Base-by-base conservation (phyloP, 2,888 invertebrate genomes). In the Drosophila eohydei region DNA sequence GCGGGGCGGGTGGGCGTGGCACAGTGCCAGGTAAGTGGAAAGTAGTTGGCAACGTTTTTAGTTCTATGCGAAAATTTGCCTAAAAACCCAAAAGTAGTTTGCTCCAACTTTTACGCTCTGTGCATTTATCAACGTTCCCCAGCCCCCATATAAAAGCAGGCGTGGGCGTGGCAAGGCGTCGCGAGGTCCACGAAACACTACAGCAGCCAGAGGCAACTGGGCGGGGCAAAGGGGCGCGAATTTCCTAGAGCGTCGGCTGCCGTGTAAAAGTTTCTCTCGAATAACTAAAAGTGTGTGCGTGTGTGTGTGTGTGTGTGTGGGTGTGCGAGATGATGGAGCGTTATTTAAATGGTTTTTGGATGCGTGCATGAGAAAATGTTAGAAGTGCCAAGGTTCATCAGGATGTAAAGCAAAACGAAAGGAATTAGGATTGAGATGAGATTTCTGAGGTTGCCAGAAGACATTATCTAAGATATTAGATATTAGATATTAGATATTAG, bases 21-120 rank as follows among this genome's bases (percentile, higher is more conserved):
- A 75, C 26, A 48, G 48, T 67, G 90, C 78, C 90, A 85, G 83
- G 90, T 84, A 88, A 88, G 85, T 85, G 89, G 88, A 79, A 89
- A 84, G 83, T 70, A 84, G 84, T 89, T 89, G 85, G 85, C 77
- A 73, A 71, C 71, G 78, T 75, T 81, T 78, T 87, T 83, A 81
- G 84, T 88, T 84, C 77, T 74, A 78, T 72, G 82, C 82, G 81
- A 88, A 76, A 90, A 86, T 86, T 90, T 90, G 90, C 78, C 90
- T 88, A 90, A 86, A 90, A 90, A 86, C 86, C 83, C 74, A 80
- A 89, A 89, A 85, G 87, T 88, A 88, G 90, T 86, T 90, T 80
- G 79, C 73, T 59, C 63, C 87, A 88, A 86, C 86, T 86, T 85
- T 83, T 80, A 65, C 75, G 71, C 73, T 71, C 70, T 68, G 66